Evolutionary conservation across 2,797 vertebrate species (phyloP).

Genomic region (Sebastes jordani): DNA sequence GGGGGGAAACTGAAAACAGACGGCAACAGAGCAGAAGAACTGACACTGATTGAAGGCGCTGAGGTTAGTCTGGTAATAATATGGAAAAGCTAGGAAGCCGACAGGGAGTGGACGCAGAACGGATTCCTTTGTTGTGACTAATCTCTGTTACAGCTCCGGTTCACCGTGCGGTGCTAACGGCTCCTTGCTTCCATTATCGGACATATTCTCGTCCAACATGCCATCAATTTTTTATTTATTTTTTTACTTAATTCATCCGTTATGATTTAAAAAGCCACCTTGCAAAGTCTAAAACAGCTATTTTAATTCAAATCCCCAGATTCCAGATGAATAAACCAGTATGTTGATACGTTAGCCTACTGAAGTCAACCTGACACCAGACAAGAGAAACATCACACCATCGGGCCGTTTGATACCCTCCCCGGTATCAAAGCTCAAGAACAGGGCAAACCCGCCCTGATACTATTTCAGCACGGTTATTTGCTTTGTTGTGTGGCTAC

Average conservation of each 20-base stretch:
- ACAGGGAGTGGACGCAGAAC: conserved; percentile 60
- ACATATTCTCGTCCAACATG: background rate
- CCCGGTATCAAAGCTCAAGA: no score
- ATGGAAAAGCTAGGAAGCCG: background rate
- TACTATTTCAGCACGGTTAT: rapidly evolving
- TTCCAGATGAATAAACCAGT: no score
- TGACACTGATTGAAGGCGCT: background rate
- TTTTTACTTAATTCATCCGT: background rate
- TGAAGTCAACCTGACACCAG: background rate
- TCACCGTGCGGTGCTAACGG: conserved; percentile 18
- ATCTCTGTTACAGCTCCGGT: conserved; percentile 49
- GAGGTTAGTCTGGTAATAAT: background rate
- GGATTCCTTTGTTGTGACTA: conserved; percentile 82
- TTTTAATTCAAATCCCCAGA: rapidly evolving
- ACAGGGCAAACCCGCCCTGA: no score
- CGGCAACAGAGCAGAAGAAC: background rate
- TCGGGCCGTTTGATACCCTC: rapidly evolving
- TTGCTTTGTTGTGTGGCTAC: background rate
- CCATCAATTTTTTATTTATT: background rate
- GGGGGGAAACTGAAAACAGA: background rate
- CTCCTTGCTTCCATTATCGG: conserved; percentile 56
- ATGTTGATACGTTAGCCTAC: background rate
- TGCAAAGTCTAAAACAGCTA: rapidly evolving
- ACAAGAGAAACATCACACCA: background rate
- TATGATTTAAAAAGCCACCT: rapidly evolving